Evolutionary conservation across 2,113 vertebrate genomes (phyloP), one percentile per base, ranked within the genome.

Genomic region (Cardinalis cardinalis): DNA sequence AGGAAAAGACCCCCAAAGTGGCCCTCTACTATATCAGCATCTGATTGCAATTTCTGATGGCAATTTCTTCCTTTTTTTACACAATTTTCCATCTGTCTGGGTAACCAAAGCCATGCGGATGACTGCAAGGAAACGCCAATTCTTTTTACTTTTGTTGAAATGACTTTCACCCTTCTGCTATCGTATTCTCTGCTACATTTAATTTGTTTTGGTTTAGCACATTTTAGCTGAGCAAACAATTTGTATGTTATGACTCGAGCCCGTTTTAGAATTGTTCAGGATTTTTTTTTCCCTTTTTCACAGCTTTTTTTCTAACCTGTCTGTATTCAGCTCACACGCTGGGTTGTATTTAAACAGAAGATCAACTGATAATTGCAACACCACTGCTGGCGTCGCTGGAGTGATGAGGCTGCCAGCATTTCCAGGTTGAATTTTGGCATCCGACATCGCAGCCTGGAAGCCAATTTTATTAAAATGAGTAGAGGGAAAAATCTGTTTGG

Each of bases 281-380:
- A 58, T 34, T 70, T 78, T 55, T 70, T 71, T 70, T 52, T 49
- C 13, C 2, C 28, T 74, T 84, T 88, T 92, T 93, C 87, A 79
- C 93, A 95, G 80, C 29, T 95, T 91, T 81, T 84, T 92, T 93
- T 55, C 52, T 38, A 86, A 82, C 77, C 92, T 95, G 90, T 94
- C 92, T 95, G 80, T 55, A 92, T 92, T 95, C 95, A 85, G 88
- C 89, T 97, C 91, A 95, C 92, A 96, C 2, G 91, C 92, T 96
- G 92, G 86, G 94, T 87, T 96, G 90, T 96, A 95, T 96, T 96
- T 97, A 96, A 96, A 95, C 93, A 94, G 95, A 87, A 93, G 92
- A 96, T 96, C 95, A 96, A 82, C 90, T 92, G 94, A 96, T 96
- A 97, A 97, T 93, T 97, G 92, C 91, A 92, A 92, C 94, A 95